Base-by-base conservation (phyloP, 2,888 invertebrate species). In the Archips xylosteana region DNA sequence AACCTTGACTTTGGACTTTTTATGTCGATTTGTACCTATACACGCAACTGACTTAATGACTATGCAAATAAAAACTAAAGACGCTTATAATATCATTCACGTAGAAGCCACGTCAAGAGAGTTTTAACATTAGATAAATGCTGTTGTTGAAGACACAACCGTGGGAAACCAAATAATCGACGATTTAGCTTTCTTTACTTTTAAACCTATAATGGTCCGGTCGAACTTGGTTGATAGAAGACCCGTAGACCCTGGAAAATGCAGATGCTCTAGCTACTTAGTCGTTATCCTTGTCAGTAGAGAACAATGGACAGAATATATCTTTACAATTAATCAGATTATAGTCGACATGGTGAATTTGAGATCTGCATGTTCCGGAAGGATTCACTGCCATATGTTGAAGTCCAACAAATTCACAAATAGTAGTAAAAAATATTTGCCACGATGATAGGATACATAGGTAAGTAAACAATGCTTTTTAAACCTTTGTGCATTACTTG, bases 1-100 rank as follows among this genome's bases (percentile, higher is more conserved):
- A 63, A 42, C 73, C 73, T 64, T 73, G 73, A 73, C 73, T 73
- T 69, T 73, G 63, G 34, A 64, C 49, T 73, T 73, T 73, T 73
- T 68, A 73, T 73, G 47, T 23, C 23, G 13, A 57, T 57, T 45
- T 63, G 47, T 51, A 51, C 23, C 23, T 23, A 23, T 68, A 54
- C 70, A 63, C 63, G 57, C 65, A 49, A 34, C 32, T 63, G 39
- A 12, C 34, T 68, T 72, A 67, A 63, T 68, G 68, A 72, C 47
- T 72, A 64, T 69, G 68, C 63, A 64, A 73, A 73, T 64, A 67
- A 59, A 68, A 57, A 59, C 39, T 39, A 59, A 63, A 59, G 49
- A 63, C 63, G 61, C 60, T 60, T 49, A 62, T 73, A 42, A 64
- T 49, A 62, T 73, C 73, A 34, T 73, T 32, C 34, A 65, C 51